phyloP scores from a whole-genome alignment of 2,888 invertebrate species.

The Tolmerus cingulatus region DNA sequence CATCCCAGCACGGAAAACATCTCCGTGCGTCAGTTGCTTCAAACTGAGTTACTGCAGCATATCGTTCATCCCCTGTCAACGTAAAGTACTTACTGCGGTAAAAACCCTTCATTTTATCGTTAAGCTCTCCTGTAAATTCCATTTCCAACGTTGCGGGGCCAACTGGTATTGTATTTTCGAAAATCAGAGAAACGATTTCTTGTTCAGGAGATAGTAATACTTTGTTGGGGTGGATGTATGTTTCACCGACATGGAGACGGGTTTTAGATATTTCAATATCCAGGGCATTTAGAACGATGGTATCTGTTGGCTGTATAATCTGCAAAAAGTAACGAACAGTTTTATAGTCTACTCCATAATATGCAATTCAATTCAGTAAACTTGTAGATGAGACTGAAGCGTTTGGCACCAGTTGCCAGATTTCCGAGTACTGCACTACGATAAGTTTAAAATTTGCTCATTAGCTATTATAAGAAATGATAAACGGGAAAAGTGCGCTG shows the following conservation, averaged over 20 bases:
- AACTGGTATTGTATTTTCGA: constrained; percentile 60
- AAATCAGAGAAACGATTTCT: constrained; percentile 75
- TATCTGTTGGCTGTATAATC: constrained; percentile 73
- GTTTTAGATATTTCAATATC: constrained; percentile 76
- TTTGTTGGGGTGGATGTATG: constrained; percentile 55
- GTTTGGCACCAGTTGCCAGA: no score
- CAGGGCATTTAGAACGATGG: constrained; percentile 78
- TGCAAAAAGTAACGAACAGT: constrained; percentile 57
- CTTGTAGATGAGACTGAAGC: background rate
- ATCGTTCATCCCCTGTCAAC: constrained; percentile 77
- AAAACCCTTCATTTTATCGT: constrained; percentile 94
- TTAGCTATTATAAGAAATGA: no score
- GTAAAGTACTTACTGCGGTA: constrained; percentile 88
- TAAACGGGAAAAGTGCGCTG: no score
- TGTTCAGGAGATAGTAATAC: constrained; percentile 65
- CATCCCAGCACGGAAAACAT: constrained; percentile 98
- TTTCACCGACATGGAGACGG: constrained; percentile 66
- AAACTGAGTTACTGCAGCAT: constrained; percentile 91
- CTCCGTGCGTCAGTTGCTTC: constrained; percentile 89
- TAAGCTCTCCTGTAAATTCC: constrained; percentile 84
- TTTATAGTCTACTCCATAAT: background rate
- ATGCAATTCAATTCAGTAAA: background rate
- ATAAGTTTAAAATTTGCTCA: no score
- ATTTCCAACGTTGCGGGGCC: constrained; percentile 70
- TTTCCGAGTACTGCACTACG: no score